Percentiles rank a stretch among this genome's conserved stretches.
Evolutionary conservation across 2,113 vertebrate genomes (phyloP).

Genomic region (Malaclemys terrapin): DNA sequence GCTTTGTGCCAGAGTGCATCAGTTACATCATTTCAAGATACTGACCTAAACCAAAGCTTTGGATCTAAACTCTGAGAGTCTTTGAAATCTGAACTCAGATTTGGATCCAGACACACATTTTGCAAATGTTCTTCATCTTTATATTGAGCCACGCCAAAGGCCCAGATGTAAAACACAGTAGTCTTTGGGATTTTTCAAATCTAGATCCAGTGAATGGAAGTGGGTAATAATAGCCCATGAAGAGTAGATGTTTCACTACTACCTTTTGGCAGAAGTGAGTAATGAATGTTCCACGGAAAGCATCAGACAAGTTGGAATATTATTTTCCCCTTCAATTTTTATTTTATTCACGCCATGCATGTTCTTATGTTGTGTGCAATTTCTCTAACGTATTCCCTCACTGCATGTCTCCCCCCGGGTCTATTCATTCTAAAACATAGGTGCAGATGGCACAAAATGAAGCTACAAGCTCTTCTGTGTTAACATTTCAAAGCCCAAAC

Average conservation of each 20-base stretch:
- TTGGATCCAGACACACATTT: neutral
- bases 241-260: neutral
- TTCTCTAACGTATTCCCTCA: neutral
- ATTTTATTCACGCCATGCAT: neutral
- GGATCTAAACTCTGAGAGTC: neutral
- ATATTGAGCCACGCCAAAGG: neutral
- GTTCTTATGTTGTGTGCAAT: neutral
- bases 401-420: neutral
- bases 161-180: neutral
- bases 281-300: neutral
- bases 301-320: neutral
- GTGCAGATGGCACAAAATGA: conserved; percentile 6
- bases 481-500: neutral
- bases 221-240: neutral
- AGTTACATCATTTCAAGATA: neutral
- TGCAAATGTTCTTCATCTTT: neutral
- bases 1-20: neutral
- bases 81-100: neutral
- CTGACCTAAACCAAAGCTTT: neutral
- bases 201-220: neutral
- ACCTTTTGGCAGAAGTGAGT: neutral
- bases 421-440: neutral
- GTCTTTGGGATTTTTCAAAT: neutral
- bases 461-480: neutral
- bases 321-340: neutral